Base-by-base conservation (phyloP, 1,140 invertebrate genomes). In the Conopomorpha cramerella region DNA sequence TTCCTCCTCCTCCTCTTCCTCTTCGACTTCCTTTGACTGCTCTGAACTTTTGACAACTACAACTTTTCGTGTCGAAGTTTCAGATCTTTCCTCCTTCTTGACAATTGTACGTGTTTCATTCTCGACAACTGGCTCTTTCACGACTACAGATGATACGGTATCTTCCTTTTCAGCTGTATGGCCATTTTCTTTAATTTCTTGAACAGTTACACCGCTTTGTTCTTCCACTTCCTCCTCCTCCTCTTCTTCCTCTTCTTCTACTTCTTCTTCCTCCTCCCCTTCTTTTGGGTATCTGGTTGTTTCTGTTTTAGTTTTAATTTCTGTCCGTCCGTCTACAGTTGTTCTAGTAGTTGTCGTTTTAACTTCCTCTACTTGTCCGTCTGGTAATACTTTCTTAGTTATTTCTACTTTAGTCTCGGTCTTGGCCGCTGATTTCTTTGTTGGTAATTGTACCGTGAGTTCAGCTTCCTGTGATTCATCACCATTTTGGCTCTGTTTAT, bases 371-470 rank as follows among this genome's bases (percentile, higher is more conserved):
- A 67, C 34, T 10, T 56, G 49, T 8, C 66, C 71, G 55, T 76
- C 64, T 1, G 71, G 64, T 36, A 71, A 54, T 42, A 46, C 39
- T 51, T 60, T 68, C 43, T 65, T 67, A n/a, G 45, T 43, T 28
- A 72, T 57, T 48, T 72, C 65, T n/a, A 76, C 67, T 43, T 60
- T 60, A 19, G 67, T 76, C 46, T 76, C 70, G 34, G 62, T 68
- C 44, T 61, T 72, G 2, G 62, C 64, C 34, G 55, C 58, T 16
- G 62, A 58, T 43, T 71, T 70, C 41, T 72, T 76, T 3, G 59
- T 38, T 12, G 71, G 62, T 31, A 76, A 34, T 42, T 65, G 71
- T 4, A 76, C 49, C 16, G 58, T 55, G 26, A 68, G 23, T 34
- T 60, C 62, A 29, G 62, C 55, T 44, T 76, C 66, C 16, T 28